Percentiles rank a stretch among this genome's conserved stretches.
phyloP scores from a whole-genome alignment of 1,140 invertebrate species.

The Pogonus chalceus region DNA sequence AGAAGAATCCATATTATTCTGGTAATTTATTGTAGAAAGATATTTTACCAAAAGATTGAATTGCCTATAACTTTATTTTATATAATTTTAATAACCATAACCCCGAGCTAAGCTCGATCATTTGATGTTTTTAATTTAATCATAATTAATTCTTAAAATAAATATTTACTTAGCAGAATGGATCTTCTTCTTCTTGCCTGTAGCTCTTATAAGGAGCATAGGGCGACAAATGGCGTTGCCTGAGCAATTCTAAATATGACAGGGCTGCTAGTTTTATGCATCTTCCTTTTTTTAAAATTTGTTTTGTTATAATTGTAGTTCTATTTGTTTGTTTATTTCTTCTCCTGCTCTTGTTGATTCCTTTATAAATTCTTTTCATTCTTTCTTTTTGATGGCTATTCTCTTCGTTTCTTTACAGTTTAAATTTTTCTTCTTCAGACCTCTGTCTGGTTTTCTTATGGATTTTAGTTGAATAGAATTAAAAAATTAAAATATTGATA shows the following conservation, averaged over 20 bases:
- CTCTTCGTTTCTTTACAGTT: background rate
- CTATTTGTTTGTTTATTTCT: background rate
- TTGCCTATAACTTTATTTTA: too few species aligned
- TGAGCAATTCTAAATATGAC: background rate
- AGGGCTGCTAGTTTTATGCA: background rate
- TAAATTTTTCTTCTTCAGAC: background rate
- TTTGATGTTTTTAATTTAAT: too few species aligned
- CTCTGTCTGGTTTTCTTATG: background rate
- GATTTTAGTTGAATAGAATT: too few species aligned
- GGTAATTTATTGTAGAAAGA: too few species aligned
- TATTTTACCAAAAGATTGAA: too few species aligned
- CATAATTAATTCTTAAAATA: too few species aligned
- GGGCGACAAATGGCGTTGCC: background rate
- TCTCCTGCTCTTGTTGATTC: background rate
- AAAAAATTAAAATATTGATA: too few species aligned
- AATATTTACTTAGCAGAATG: too few species aligned
- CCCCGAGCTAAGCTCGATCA: too few species aligned
- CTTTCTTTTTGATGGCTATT: background rate
- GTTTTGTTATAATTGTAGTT: background rate
- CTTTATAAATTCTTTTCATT: background rate
- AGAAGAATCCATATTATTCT: too few species aligned
- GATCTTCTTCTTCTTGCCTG: background rate
- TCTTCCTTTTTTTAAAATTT: too few species aligned
- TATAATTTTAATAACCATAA: too few species aligned
- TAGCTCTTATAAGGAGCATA: background rate